phyloP scores from a whole-genome alignment of 1,140 invertebrate species.

The Thaumatotibia leucotreta region DNA sequence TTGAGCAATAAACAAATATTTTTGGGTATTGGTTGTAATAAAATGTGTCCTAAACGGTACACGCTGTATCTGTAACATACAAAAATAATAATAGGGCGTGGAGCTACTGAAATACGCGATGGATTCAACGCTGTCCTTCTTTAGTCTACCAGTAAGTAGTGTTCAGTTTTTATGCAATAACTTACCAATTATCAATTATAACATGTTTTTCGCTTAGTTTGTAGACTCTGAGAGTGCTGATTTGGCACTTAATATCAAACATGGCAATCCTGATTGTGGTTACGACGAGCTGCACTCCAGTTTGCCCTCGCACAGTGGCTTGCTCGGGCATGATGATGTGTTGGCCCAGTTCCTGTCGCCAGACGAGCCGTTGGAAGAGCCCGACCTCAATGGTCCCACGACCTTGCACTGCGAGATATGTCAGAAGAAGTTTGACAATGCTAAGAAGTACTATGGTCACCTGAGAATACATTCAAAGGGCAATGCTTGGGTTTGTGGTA shows the following conservation, averaged over 20 bases:
- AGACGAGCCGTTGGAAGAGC: conserved; percentile 59
- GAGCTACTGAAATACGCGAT: conserved; percentile 19
- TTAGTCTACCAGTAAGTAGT: conserved; percentile 52
- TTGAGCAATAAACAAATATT: too few species aligned
- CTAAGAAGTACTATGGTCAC: conserved; percentile 69
- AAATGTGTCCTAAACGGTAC: too few species aligned
- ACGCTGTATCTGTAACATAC: neutral
- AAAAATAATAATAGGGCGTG: neutral
- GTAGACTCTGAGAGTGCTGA: conserved; percentile 48
- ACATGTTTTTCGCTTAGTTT: conserved; percentile 40
- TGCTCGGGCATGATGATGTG: conserved; percentile 54
- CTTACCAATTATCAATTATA: neutral
- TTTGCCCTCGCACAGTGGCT: conserved; percentile 35
- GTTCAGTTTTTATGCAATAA: conserved; percentile 3
- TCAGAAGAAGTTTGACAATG: conserved; percentile 64
- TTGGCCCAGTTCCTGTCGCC: conserved; percentile 55
- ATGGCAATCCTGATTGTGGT: conserved; percentile 30
- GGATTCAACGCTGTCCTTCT: conserved; percentile 55
- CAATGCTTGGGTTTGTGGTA: conserved; percentile 66
- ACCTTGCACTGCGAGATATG: conserved; percentile 67
- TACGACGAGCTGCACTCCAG: conserved; percentile 41
- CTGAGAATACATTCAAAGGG: conserved; percentile 65
- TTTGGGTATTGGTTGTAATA: too few species aligned
- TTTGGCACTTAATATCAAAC: conserved; percentile 35
- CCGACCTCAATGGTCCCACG: conserved; percentile 62